These are phyloP conservation scores for Conus ventricosus DNA, from an alignment of 1,140 invertebrate species.

Conservation along the genomic window DNA sequence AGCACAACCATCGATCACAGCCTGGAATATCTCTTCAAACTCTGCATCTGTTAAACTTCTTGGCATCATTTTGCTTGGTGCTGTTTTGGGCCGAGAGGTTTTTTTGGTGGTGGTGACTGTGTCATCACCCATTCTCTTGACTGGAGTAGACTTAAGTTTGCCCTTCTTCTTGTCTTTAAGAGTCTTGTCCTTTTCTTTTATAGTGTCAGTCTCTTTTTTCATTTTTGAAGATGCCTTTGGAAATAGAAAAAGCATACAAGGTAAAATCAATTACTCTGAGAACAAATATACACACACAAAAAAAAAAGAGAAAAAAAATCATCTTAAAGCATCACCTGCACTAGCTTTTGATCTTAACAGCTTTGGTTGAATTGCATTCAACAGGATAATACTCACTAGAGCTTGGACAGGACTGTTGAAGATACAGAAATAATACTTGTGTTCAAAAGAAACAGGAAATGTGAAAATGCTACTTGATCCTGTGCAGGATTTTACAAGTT, in stretches of 20 bases:
- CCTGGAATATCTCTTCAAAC: constrained; percentile 59
- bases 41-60: constrained; percentile 57
- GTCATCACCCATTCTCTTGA: not conserved
- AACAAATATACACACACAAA: no score
- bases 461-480: no score
- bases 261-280: not conserved
- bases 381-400: no score
- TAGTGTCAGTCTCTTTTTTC: not conserved
- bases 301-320: no score
- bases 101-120: no score
- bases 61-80: not conserved
- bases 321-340: no score
- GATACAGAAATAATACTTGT: no score
- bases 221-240: not conserved
- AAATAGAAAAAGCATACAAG: not conserved
- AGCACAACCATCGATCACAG: constrained; percentile 19
- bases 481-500: no score
- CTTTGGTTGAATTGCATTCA: no score
- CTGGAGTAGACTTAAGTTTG: not conserved
- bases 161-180: not conserved
- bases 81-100: not conserved
- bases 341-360: no score
- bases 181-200: not conserved
- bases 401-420: no score
- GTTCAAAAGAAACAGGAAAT: no score